A percentile compares a stretch with the other conserved stretches of the same genome.
These are phyloP conservation scores for Carlito syrichta DNA, from an alignment of 2,113 vertebrate species.

Conservation along the genomic window DNA sequence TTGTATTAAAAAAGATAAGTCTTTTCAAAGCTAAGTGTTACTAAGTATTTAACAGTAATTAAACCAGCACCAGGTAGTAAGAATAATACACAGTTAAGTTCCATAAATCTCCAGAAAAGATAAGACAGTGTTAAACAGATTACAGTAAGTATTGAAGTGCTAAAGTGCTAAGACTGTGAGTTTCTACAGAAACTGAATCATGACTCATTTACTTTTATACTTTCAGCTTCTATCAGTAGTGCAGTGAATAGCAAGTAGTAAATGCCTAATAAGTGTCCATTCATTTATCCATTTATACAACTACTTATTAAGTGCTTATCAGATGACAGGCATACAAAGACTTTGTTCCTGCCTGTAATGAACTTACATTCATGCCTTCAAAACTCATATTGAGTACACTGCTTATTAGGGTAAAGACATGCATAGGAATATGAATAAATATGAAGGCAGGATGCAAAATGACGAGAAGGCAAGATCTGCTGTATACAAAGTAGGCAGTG, in stretches of 20 bases:
- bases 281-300: not conserved
- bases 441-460: not conserved
- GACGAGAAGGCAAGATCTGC: not conserved
- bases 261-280: not conserved
- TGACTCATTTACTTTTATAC: not conserved
- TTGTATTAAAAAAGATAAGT: not conserved
- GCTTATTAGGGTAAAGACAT: not conserved
- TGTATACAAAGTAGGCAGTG: not conserved
- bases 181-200: not conserved
- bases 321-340: not conserved
- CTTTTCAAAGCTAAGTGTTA: not conserved
- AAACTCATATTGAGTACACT: not conserved
- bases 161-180: not conserved
- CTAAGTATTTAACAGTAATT: conserved; percentile 25
- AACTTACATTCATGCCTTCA: not conserved
- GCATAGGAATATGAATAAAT: not conserved
- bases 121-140: not conserved
- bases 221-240: not conserved
- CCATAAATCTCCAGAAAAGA: conserved; percentile 17
- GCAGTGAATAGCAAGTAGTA: not conserved
- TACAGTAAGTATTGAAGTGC: not conserved
- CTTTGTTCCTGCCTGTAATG: not conserved
- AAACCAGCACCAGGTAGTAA: not conserved
- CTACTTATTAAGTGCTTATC: not conserved
- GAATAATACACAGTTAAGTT: not conserved